Evolutionary conservation across 2,113 vertebrate genomes (phyloP).

Genomic region (Ahaetulla prasina): DNA sequence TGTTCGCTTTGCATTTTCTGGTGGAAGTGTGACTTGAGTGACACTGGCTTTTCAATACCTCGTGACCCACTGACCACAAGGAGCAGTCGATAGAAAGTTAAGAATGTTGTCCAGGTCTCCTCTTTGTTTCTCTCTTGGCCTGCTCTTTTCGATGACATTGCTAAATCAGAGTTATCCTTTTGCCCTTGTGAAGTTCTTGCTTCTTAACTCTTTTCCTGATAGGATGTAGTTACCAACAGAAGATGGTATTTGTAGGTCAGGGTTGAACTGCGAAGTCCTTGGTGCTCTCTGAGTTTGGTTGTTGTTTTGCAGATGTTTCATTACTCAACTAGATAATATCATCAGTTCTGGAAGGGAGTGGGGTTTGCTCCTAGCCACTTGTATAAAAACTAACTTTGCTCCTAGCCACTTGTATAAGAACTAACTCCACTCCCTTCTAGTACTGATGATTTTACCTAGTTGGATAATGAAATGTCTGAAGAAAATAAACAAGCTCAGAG

Average conservation of each 20-base stretch:
- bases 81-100: neutral
- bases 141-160: neutral
- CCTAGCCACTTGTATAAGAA: neutral
- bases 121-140: neutral
- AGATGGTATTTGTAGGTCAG: neutral
- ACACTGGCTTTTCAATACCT: neutral
- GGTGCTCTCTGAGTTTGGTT: neutral
- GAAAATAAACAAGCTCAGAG: neutral
- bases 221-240: neutral
- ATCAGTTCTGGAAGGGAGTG: neutral
- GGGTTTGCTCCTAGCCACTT: neutral
- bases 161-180: too few species aligned
- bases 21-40: neutral
- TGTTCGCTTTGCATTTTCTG: neutral
- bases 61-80: neutral
- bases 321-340: too few species aligned
- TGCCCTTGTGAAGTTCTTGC: neutral
- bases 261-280: neutral
- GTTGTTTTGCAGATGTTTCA: too few species aligned
- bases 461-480: neutral
- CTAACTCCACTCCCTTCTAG: neutral
- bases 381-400: neutral
- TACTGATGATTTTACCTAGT: neutral
- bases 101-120: neutral
- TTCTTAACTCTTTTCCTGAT: neutral